These are phyloP conservation scores for Idris sp. DNA, from an alignment of 1,140 invertebrate species.

Conservation along the genomic window DNA sequence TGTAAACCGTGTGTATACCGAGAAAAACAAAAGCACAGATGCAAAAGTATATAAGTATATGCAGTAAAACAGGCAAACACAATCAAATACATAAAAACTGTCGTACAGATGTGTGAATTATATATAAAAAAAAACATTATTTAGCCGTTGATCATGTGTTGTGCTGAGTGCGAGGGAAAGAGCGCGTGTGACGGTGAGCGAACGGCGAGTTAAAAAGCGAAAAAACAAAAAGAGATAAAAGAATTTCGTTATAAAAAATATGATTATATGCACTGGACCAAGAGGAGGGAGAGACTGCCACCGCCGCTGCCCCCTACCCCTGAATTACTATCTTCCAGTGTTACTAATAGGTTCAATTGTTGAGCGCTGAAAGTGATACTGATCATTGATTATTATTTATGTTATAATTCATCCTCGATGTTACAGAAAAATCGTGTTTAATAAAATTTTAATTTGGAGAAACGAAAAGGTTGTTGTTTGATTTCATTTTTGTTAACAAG, in stretches of 20 bases:
- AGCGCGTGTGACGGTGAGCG: constrained; percentile 51
- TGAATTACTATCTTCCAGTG: constrained; percentile 76
- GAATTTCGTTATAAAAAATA: too few species aligned
- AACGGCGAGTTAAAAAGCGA: constrained; percentile 24
- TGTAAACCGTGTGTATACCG: constrained; percentile 54
- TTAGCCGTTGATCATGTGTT: constrained; percentile 32
- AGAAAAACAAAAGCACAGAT: constrained; percentile 44
- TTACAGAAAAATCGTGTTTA: constrained; percentile 78
- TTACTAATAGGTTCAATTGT: constrained; percentile 75
- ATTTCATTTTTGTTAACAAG: not conserved
- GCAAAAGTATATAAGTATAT: constrained; percentile 27
- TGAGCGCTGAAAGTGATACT: constrained; percentile 77
- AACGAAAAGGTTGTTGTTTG: constrained; percentile 53
- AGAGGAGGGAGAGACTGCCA: constrained; percentile 60
- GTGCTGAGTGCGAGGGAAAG: constrained; percentile 39
- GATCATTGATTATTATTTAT: constrained; percentile 77
- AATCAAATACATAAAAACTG: constrained; percentile 9
- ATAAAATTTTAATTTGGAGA: constrained; percentile 79
- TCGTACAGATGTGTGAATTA: constrained; percentile 66
- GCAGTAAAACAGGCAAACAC: constrained; percentile 12
- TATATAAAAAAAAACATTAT: constrained; percentile 10
- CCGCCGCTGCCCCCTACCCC: constrained; percentile 55
- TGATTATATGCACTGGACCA: constrained; percentile 40
- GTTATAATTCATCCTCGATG: constrained; percentile 78
- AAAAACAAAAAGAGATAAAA: constrained; percentile 11